These are phyloP conservation scores for Octodon degus DNA, from an alignment of 2,113 vertebrate genomes.

Conservation along the genomic window DNA sequence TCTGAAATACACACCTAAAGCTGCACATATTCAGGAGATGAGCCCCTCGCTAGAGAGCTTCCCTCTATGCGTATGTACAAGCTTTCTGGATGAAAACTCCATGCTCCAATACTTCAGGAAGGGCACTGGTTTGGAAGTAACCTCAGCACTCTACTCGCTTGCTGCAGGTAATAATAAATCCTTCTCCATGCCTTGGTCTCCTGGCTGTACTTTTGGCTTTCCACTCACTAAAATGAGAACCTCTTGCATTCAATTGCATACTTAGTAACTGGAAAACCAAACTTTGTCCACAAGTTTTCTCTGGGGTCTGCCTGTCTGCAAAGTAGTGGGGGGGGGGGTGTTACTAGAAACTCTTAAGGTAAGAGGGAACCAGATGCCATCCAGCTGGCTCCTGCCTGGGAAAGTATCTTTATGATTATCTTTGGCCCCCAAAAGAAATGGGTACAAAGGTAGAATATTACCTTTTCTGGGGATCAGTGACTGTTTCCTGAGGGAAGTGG, in stretches of 20 bases:
- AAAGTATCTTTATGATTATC: not conserved
- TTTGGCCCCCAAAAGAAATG: not conserved
- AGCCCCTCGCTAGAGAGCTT: not conserved
- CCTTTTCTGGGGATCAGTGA: not conserved
- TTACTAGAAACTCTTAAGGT: not conserved
- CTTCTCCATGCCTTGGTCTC: not conserved
- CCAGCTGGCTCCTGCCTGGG: not conserved
- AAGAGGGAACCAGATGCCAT: not conserved
- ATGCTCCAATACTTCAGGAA: not conserved
- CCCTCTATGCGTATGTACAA: not conserved
- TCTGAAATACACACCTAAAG: not conserved
- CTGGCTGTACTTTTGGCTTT: not conserved
- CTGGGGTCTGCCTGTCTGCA: not conserved
- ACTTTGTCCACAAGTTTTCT: not conserved
- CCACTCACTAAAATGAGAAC: not conserved
- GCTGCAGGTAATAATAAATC: not conserved
- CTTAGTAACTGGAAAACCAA: not conserved
- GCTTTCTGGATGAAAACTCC: not conserved
- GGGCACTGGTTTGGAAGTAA: not conserved
- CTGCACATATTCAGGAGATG: not conserved
- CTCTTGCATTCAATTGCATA: not conserved
- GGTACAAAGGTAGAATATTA: not conserved
- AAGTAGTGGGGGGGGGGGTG: too few species aligned
- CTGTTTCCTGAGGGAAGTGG: not conserved
- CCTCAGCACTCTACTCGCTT: not conserved